A percentile compares a stretch with the other conserved stretches of the same genome.
phyloP scores from a whole-genome alignment of 2,888 invertebrate genomes.

The Rhagonycha fulva region DNA sequence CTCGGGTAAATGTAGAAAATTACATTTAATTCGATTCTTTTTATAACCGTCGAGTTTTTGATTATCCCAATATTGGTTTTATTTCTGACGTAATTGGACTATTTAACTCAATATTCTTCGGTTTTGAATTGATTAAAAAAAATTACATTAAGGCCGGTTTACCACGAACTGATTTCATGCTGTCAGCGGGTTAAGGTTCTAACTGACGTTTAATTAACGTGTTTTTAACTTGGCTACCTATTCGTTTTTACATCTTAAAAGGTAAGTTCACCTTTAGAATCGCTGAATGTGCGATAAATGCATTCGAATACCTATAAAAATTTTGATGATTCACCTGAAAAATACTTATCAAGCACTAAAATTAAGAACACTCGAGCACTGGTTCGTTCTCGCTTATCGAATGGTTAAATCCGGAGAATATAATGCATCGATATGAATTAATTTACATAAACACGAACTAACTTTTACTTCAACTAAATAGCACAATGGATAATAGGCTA shows the following conservation, averaged over 20 bases:
- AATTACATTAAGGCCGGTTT: neutral
- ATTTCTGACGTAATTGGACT: neutral
- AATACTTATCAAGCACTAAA: neutral
- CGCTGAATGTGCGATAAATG: too few relatives aligned
- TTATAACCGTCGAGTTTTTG: neutral
- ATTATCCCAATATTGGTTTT: neutral
- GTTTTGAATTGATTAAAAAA: neutral
- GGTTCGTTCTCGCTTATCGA: neutral
- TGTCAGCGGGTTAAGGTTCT: too few relatives aligned
- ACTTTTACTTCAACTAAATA: neutral
- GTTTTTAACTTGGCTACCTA: too few relatives aligned
- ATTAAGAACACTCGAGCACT: neutral
- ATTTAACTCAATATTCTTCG: neutral
- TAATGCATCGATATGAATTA: neutral
- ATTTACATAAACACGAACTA: neutral
- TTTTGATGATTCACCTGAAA: too few relatives aligned
- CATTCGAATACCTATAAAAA: too few relatives aligned
- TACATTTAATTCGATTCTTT: slow-evolving; percentile 15
- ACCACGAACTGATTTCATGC: neutral
- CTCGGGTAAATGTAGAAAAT: slow-evolving; percentile 17
- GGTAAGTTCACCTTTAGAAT: too few relatives aligned
- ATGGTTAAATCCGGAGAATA: neutral
- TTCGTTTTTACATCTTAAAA: too few relatives aligned
- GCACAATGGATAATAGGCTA: neutral
- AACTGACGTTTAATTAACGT: too few relatives aligned